These are phyloP conservation scores for Nesogale talazaci DNA, from an alignment of 2,113 vertebrate genomes.

Conservation along the genomic window DNA sequence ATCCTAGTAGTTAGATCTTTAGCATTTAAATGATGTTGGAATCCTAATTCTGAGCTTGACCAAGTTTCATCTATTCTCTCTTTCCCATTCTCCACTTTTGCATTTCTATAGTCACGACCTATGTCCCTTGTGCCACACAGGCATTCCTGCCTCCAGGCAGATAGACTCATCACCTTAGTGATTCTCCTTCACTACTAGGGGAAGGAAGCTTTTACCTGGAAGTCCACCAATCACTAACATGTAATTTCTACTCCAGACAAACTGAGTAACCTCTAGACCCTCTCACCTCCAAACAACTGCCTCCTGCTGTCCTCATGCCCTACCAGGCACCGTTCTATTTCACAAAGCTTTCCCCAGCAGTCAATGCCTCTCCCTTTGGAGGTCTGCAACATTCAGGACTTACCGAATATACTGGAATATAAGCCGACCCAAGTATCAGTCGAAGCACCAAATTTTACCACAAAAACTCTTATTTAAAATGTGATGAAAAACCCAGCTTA, in stretches of 20 bases:
- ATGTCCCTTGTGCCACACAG: not conserved
- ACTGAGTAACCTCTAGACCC: not conserved
- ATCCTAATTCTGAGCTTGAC: conserved; percentile 15
- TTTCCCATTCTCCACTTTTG: too few species aligned
- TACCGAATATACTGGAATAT: too few species aligned
- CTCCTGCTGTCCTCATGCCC: not conserved
- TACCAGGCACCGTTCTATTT: conserved; percentile 4
- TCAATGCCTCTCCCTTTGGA: not conserved
- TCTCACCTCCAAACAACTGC: not conserved
- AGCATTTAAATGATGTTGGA: not conserved
- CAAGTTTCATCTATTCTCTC: not conserved
- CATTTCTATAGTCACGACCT: too few species aligned
- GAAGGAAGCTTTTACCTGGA: not conserved
- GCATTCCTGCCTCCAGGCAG: not conserved
- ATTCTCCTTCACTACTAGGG: too few species aligned
- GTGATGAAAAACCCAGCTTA: too few species aligned
- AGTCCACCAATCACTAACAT: not conserved
- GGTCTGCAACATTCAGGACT: too few species aligned
- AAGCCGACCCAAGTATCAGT: too few species aligned
- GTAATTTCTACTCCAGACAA: not conserved
- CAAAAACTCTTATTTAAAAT: too few species aligned
- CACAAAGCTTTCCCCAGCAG: conserved; percentile 7
- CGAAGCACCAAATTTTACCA: too few species aligned
- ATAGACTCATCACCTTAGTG: not conserved
- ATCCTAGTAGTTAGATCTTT: not conserved